phyloP scores from a whole-genome alignment of 2,888 invertebrate genomes.

The Lymantria dispar region DNA sequence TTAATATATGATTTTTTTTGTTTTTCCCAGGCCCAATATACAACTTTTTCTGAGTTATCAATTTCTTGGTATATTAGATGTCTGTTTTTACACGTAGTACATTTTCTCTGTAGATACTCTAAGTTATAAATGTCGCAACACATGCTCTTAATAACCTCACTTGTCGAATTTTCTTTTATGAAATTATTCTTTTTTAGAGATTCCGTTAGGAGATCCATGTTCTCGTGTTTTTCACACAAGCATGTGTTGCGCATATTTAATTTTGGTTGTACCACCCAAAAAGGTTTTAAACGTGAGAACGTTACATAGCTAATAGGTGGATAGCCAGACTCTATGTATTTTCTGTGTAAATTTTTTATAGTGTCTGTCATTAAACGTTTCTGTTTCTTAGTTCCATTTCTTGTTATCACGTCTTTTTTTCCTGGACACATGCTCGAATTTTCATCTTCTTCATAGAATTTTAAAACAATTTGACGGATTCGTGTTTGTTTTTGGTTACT shows the following conservation, averaged over 20 bases:
- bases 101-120: slow-evolving; percentile 4
- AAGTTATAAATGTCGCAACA: slow-evolving; percentile 6
- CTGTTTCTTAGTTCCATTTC: slow-evolving; percentile 17
- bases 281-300: slow-evolving; percentile 10
- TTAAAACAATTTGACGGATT: slow-evolving; percentile 6
- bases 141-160: slow-evolving; percentile 3
- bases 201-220: slow-evolving; percentile 6
- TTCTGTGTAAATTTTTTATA: slow-evolving; percentile 6
- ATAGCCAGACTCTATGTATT: background rate
- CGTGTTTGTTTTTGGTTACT: slow-evolving; percentile 8
- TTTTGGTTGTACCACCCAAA: slow-evolving; percentile 11
- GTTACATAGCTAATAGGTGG: slow-evolving; percentile 3
- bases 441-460: slow-evolving; percentile 13
- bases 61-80: slow-evolving; percentile 1
- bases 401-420: slow-evolving; percentile 8
- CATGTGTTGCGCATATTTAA: slow-evolving; percentile 12
- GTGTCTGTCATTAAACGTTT: slow-evolving; percentile 7
- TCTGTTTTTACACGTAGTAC: slow-evolving; percentile 1
- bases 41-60: slow-evolving; percentile 1
- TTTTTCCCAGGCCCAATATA: slow-evolving; percentile 9
- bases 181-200: slow-evolving; percentile 4
- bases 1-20: slow-evolving; percentile 8
- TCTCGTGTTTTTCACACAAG: slow-evolving; percentile 10
- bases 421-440: slow-evolving; percentile 10
- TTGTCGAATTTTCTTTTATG: slow-evolving; percentile 9